A percentile compares a stretch with the other conserved stretches of the same genome.
Evolutionary conservation across 2,888 invertebrate genomes (phyloP).

Genomic region (Xiphydria camelus): DNA sequence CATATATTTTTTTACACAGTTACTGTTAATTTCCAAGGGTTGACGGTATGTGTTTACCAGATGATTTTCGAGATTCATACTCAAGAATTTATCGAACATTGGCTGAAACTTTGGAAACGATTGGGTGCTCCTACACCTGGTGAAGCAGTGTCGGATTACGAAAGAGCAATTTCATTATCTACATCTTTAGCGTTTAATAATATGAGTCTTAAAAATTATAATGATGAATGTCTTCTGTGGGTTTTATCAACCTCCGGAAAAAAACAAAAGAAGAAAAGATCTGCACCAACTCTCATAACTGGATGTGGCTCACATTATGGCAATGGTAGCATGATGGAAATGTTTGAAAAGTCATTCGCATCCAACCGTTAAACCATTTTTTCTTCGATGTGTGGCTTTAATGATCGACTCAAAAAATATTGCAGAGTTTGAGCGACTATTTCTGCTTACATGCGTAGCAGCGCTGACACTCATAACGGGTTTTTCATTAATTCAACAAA

Average conservation of each 20-base stretch:
- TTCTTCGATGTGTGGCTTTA: constrained; percentile 7
- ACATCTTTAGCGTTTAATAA: constrained; percentile 16
- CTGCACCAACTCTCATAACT: constrained; percentile 15
- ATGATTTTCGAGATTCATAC: constrained; percentile 19
- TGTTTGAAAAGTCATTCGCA: constrained; percentile 9
- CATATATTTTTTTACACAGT: constrained; percentile 18
- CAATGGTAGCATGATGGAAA: constrained; percentile 13
- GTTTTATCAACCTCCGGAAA: constrained; percentile 9
- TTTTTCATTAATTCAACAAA: too few species aligned
- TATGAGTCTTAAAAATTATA: constrained; percentile 16
- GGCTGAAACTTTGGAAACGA: constrained; percentile 15
- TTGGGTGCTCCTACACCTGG: constrained; percentile 10
- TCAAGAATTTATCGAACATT: constrained; percentile 16
- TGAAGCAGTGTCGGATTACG: constrained; percentile 15
- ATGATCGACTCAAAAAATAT: constrained; percentile 14
- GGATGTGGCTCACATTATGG: constrained; percentile 20
- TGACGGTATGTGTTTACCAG: constrained; percentile 17
- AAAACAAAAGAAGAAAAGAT: constrained; percentile 2
- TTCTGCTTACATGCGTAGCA: constrained; percentile 13
- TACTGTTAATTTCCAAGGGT: constrained; percentile 13
- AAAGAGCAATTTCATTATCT: constrained; percentile 17
- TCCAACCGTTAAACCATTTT: constrained; percentile 11
- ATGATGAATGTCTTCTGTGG: constrained; percentile 18
- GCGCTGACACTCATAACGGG: too few species aligned
- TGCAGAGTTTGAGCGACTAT: constrained; percentile 16